phyloP scores from a whole-genome alignment of 2,113 vertebrate species.

The Nipponia nippon region DNA sequence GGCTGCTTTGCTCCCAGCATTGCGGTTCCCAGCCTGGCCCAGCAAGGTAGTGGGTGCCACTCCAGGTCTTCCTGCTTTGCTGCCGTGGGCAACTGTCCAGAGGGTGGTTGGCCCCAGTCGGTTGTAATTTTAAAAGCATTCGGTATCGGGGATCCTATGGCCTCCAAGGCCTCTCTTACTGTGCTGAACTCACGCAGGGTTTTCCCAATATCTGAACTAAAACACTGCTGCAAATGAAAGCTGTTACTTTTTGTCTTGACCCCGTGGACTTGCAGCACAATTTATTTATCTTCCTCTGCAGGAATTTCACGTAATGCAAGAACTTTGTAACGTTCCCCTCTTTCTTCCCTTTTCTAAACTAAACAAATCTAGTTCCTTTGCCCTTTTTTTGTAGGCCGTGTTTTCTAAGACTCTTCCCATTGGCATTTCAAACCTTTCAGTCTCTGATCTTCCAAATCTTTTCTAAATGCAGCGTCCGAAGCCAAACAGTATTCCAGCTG shows the following conservation, averaged over 20 bases:
- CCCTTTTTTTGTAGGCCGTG: neutral
- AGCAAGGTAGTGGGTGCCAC: neutral
- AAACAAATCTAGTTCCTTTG: neutral
- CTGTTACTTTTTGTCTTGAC: neutral
- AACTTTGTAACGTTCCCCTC: neutral
- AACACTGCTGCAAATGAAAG: neutral
- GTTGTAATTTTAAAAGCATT: neutral
- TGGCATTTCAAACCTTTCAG: neutral
- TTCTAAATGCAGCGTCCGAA: neutral
- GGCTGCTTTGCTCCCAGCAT: neutral
- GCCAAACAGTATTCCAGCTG: neutral
- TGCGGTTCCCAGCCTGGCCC: neutral
- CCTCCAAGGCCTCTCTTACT: neutral
- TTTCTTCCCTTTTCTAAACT: neutral
- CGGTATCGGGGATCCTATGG: neutral
- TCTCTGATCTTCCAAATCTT: neutral
- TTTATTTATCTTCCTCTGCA: neutral
- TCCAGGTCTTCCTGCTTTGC: neutral
- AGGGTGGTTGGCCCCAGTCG: neutral
- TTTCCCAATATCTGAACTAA: neutral
- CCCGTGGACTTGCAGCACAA: neutral
- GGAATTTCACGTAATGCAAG: neutral
- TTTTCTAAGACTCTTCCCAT: neutral
- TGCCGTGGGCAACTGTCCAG: neutral
- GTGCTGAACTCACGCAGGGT: neutral